Conservation (phyloP, 1,140 invertebrate species). For the Myzus persicae region DNA sequence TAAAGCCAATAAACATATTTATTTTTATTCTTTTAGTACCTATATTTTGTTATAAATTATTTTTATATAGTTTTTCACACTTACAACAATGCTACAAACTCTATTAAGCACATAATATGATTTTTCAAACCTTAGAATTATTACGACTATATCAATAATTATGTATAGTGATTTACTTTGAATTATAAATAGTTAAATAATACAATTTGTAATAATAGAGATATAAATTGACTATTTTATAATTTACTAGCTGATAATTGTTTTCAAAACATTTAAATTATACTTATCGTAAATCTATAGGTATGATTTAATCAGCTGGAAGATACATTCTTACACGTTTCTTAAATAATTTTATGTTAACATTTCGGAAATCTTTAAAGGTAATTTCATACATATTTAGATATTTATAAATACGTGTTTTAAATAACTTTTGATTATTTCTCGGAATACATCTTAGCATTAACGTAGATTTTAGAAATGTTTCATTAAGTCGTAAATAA, state of each 20-base stretch:
- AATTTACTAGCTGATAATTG: neutral
- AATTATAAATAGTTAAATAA: neutral
- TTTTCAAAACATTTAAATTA: too few relatives aligned
- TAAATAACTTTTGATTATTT: neutral
- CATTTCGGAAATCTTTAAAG: neutral
- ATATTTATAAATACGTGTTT: too few relatives aligned
- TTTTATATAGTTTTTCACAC: neutral
- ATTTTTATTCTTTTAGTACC: too few relatives aligned
- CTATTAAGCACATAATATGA: neutral
- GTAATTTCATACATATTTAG: too few relatives aligned
- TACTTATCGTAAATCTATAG: too few relatives aligned
- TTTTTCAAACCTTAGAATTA: neutral
- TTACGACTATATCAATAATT: neutral
- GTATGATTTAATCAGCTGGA: too few relatives aligned
- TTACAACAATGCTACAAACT: neutral
- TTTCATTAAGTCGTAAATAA: neutral
- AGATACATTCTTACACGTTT: too few relatives aligned
- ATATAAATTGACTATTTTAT: neutral
- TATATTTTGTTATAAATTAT: neutral
- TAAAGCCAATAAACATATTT: neutral
- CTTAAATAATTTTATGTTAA: neutral
- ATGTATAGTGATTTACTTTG: too few relatives aligned
- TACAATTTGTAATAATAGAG: neutral
- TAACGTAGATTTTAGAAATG: neutral
- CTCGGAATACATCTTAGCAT: neutral